Conservation (phyloP, 2,888 invertebrate species). For the Tribolium freemani region DNA sequence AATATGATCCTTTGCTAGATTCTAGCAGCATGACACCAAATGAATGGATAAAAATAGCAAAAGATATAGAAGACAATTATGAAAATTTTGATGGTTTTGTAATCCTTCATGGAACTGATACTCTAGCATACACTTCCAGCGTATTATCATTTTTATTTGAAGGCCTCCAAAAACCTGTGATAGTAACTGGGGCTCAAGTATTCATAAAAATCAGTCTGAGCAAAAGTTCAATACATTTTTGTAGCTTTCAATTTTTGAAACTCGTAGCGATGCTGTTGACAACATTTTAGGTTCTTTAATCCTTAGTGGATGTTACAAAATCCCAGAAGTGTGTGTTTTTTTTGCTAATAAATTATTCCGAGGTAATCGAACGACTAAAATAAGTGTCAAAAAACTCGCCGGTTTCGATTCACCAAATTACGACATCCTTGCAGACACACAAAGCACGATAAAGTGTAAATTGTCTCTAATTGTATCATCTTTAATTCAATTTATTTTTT, state of each 20-base stretch:
- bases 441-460: slow-evolving; percentile 79
- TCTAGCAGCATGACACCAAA: slow-evolving; percentile 94
- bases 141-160: slow-evolving; percentile 98
- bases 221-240: slow-evolving; percentile 21
- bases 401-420: slow-evolving; percentile 93
- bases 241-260: slow-evolving; percentile 93
- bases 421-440: slow-evolving; percentile 84
- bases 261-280: slow-evolving; percentile 92
- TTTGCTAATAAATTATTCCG: slow-evolving; percentile 90
- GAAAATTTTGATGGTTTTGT: slow-evolving; percentile 93
- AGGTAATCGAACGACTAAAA: slow-evolving; percentile 91
- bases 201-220: neutral
- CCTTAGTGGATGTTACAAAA: slow-evolving; percentile 88
- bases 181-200: slow-evolving; percentile 94
- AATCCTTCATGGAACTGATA: slow-evolving; percentile 96
- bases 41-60: slow-evolving; percentile 92
- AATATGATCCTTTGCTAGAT: slow-evolving; percentile 91
- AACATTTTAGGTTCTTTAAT: slow-evolving; percentile 93
- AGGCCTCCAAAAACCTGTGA: slow-evolving; percentile 92
- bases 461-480: slow-evolving; percentile 4
- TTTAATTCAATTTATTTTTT: slow-evolving; percentile 9
- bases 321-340: slow-evolving; percentile 94
- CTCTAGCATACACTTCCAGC: slow-evolving; percentile 94
- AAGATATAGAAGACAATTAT: slow-evolving; percentile 74
- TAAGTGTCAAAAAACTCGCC: slow-evolving; percentile 78